Percentiles rank a stretch among this genome's conserved stretches.
Conservation (phyloP, 2,888 invertebrate species). For the Crossocerus cetratus region DNA sequence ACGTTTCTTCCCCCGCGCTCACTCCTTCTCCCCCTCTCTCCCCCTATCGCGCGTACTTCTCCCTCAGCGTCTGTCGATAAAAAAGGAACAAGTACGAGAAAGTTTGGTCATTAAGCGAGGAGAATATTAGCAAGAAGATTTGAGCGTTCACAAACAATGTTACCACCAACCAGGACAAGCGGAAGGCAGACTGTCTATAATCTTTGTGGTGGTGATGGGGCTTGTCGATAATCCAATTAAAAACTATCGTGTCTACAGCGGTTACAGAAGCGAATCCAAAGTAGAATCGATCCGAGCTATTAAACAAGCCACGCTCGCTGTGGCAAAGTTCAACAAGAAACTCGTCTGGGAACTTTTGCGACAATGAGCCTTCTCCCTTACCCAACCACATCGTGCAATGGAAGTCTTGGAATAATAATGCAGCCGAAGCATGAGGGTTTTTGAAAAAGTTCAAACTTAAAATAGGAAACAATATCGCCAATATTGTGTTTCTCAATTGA, state of each 20-base stretch:
- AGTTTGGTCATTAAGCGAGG: slow-evolving; percentile 5
- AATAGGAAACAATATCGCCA: too few species aligned
- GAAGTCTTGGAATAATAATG: too few species aligned
- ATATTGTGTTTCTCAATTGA: too few species aligned
- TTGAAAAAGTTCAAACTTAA: too few species aligned
- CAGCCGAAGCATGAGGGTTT: too few species aligned
- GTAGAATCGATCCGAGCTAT: slow-evolving; percentile 11
- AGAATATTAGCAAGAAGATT: neutral
- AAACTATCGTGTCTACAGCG: slow-evolving; percentile 15
- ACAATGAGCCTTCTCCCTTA: slow-evolving; percentile 1
- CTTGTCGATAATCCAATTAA: slow-evolving; percentile 20
- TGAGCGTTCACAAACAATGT: too few species aligned
- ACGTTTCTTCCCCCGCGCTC: too few species aligned
- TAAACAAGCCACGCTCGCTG: slow-evolving; percentile 5
- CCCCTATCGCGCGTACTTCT: too few species aligned
- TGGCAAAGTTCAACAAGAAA: neutral
- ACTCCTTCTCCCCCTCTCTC: too few species aligned
- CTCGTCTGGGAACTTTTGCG: slow-evolving; percentile 10
- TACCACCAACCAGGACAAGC: too few species aligned
- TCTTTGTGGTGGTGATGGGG: neutral
- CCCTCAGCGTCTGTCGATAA: neutral
- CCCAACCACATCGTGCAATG: neutral
- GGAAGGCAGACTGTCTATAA: slow-evolving; percentile 1
- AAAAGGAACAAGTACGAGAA: neutral
- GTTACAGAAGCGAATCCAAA: neutral